Base-by-base conservation (phyloP, 2,888 invertebrate genomes). In the Heliothis peltigera region DNA sequence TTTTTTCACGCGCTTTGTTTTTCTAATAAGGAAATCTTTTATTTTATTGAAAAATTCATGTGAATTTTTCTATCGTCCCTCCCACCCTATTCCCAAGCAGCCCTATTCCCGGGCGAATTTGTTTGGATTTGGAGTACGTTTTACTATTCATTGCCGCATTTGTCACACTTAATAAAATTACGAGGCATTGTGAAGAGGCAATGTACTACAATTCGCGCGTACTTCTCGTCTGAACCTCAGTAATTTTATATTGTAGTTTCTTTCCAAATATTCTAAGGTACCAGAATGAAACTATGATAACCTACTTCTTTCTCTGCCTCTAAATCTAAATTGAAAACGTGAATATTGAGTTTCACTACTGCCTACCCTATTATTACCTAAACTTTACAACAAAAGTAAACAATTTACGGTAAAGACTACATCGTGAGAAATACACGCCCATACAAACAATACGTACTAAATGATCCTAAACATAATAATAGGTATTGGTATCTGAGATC, bases 381-480 rank as follows among this genome's bases (percentile, higher is more conserved):
- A 39, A n/a, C 39, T 39, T 0, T 39, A 39, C 39, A n/a, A 39
- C n/a, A 39, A 4, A 39, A 39, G 1, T 39, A n/a, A 39, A 39
- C 39, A 15, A 39, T n/a, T 19, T 49, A 49, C 4, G 21, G 15
- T 17, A 47, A 57, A 52, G 51, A 51, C 57, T 66, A 73, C 12
- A 57, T n/a, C 59, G 64, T 73, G 69, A 57, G 73, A 73, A 73
- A 42, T 17, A 44, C 59, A 64, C 63, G 28, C 68, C 63, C 53
- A 63, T 63, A 60, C 53, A 60, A 53, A 72, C 71, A 73, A 73
- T 63, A 74, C 47, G 19, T 60, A 59, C 59, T 74, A 73, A 73
- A 73, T 69, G 69, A 61, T 65, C 15, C 54, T 56, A 56, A 65
- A 69, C 63, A 56, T 77, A 77, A 69, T 75, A 57, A 67, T 62